Evolutionary conservation across 2,888 invertebrate species (phyloP).

Genomic region (Ischnus inquisitorius): DNA sequence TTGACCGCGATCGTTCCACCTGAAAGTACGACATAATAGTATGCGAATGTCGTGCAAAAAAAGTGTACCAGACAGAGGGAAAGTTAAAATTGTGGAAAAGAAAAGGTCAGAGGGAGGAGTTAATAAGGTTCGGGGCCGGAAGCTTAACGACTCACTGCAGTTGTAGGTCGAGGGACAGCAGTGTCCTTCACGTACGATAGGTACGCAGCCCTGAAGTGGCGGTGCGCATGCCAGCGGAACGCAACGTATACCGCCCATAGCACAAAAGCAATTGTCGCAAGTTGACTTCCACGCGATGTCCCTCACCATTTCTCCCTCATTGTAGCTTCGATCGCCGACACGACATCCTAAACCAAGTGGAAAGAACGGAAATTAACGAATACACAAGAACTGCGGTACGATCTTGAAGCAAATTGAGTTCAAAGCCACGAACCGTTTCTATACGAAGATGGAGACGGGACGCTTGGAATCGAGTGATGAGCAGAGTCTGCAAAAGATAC

Average conservation of each 20-base stretch:
- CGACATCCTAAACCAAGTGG: slow-evolving; percentile 88
- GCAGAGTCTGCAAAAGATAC: slow-evolving; percentile 39
- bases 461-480: slow-evolving; percentile 30
- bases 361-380: background rate
- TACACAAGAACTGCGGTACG: slow-evolving; percentile 1
- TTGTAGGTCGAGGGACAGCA: slow-evolving; percentile 95
- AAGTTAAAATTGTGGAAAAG: background rate
- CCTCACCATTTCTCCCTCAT: slow-evolving; percentile 91
- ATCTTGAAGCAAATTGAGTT: background rate
- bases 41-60: background rate
- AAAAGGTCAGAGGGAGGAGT: slow-evolving; percentile 8
- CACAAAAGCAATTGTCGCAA: slow-evolving; percentile 94
- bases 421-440: slow-evolving; percentile 51
- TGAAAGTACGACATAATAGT: slow-evolving; percentile 73
- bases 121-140: slow-evolving; percentile 36
- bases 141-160: slow-evolving; percentile 88
- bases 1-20: slow-evolving; percentile 87
- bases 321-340: slow-evolving; percentile 87
- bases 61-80: background rate
- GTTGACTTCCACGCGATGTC: slow-evolving; percentile 86
- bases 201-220: slow-evolving; percentile 91
- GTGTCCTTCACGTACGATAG: slow-evolving; percentile 91
- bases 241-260: slow-evolving; percentile 91
- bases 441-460: slow-evolving; percentile 14
- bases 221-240: slow-evolving; percentile 92